A percentile compares a stretch with the other conserved stretches of the same genome.
Evolutionary conservation across 64 coral and sea anemone species (phyloP).

Genomic region (Pocillopora damicornis): DNA sequence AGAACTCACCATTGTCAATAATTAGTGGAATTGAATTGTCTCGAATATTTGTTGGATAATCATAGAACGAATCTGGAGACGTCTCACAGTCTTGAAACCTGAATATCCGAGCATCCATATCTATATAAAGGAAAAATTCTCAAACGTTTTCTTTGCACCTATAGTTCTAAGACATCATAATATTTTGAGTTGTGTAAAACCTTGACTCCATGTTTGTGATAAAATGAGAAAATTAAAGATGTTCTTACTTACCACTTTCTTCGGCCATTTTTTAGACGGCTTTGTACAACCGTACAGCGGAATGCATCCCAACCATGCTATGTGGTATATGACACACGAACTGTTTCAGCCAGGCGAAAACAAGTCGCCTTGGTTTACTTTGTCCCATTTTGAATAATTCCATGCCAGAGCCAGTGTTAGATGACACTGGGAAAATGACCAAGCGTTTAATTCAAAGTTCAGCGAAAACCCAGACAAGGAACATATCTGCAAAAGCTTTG

Average conservation of each 20-base stretch:
- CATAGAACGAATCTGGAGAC: conserved; percentile 68
- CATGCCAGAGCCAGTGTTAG: no score
- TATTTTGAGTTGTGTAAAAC: no score
- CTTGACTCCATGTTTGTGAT: background rate
- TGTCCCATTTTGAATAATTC: no score
- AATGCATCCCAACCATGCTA: no score
- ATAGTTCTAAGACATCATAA: no score
- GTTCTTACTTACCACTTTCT: background rate
- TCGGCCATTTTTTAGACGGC: conserved; percentile 8
- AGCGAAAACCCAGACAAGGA: no score
- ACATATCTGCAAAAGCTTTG: no score
- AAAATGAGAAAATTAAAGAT: background rate
- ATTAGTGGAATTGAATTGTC: conserved; percentile 79
- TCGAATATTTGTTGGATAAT: conserved; percentile 64
- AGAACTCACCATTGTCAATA: conserved; percentile 89
- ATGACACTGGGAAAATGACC: no score
- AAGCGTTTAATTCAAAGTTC: no score
- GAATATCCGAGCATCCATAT: conserved; percentile 37
- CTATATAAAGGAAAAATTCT: background rate
- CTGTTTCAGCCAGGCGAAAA: background rate
- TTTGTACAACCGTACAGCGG: background rate
- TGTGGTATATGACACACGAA: background rate
- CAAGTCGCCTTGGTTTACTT: background rate
- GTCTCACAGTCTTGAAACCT: conserved; percentile 84
- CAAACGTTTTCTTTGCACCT: no score